phyloP scores from a whole-genome alignment of 2,888 invertebrate genomes.

The Lasioglossum calceatum region DNA sequence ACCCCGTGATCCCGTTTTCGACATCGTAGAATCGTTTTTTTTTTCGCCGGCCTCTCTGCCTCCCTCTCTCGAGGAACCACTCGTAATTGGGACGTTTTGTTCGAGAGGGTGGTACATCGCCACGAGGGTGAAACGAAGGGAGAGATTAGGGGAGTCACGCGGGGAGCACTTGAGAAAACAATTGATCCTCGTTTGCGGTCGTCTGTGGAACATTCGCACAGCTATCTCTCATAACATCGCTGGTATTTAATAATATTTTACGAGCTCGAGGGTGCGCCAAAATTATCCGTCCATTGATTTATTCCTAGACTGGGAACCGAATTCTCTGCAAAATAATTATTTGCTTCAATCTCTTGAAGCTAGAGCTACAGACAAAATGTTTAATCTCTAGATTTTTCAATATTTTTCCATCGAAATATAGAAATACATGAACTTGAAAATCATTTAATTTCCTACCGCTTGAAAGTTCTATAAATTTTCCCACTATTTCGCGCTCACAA shows the following conservation, averaged over 20 bases:
- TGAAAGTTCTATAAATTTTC: not conserved
- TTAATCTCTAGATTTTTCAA: too few relatives aligned
- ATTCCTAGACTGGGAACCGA: not conserved
- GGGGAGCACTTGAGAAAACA: conserved; percentile 40
- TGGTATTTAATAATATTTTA: conserved; percentile 3
- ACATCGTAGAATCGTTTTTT: conserved; percentile 23
- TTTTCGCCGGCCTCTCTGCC: not conserved
- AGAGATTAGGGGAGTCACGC: conserved; percentile 38
- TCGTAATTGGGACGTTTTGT: conserved; percentile 44
- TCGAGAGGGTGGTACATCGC: conserved; percentile 19
- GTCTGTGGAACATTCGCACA: not conserved
- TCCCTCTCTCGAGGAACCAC: conserved; percentile 16
- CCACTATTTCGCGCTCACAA: not conserved
- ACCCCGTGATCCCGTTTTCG: conserved; percentile 19
- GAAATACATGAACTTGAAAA: too few relatives aligned
- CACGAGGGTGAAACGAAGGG: conserved; percentile 38
- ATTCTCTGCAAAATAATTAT: too few relatives aligned
- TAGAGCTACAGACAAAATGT: too few relatives aligned
- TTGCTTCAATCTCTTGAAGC: too few relatives aligned
- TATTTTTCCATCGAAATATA: too few relatives aligned
- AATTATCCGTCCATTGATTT: not conserved
- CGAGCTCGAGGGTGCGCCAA: not conserved
- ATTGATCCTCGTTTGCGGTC: conserved; percentile 39
- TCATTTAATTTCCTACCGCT: too few relatives aligned
- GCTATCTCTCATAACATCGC: conserved; percentile 5